A percentile compares a stretch with the other conserved stretches of the same genome.
Conservation (phyloP, 2,888 invertebrate species). For the Thera obeliscata region DNA sequence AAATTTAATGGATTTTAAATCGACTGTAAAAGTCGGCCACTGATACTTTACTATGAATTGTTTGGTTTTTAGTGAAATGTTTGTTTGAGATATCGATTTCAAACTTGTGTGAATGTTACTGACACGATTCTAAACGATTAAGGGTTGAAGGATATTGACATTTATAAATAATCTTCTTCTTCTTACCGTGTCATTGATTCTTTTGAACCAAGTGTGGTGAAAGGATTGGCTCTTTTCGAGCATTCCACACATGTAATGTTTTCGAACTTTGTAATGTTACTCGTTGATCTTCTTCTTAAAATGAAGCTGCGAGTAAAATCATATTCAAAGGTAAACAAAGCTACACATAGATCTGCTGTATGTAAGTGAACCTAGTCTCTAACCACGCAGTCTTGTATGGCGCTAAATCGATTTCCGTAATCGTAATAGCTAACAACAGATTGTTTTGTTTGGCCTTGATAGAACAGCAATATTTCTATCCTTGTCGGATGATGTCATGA, state of each 20-base stretch:
- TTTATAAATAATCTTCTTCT: too few species aligned
- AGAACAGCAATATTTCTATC: conserved; percentile 48
- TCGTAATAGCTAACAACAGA: conserved; percentile 14
- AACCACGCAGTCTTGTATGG: conserved; percentile 34
- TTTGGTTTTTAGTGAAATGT: conserved; percentile 64
- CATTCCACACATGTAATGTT: too few species aligned
- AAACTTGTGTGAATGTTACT: too few species aligned
- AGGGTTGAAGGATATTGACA: too few species aligned
- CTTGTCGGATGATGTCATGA: conserved; percentile 59
- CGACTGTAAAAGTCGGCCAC: too few species aligned
- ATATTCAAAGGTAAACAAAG: conserved; percentile 66
- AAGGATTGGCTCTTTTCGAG: too few species aligned
- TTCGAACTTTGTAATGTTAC: too few species aligned
- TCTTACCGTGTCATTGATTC: too few species aligned
- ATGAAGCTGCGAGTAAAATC: conserved; percentile 72
- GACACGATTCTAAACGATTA: too few species aligned
- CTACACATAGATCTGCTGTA: conserved; percentile 5
- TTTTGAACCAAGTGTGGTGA: too few species aligned
- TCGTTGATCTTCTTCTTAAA: conserved; percentile 16
- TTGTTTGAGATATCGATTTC: conserved; percentile 37
- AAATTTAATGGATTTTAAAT: too few species aligned
- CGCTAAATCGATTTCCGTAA: conserved; percentile 16
- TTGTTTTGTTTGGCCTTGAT: conserved; percentile 53
- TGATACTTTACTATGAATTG: conserved; percentile 67
- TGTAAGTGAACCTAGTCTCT: conserved; percentile 32